Evolutionary conservation across 2,888 invertebrate species (phyloP).

Genomic region (Cyclophora albipunctata): DNA sequence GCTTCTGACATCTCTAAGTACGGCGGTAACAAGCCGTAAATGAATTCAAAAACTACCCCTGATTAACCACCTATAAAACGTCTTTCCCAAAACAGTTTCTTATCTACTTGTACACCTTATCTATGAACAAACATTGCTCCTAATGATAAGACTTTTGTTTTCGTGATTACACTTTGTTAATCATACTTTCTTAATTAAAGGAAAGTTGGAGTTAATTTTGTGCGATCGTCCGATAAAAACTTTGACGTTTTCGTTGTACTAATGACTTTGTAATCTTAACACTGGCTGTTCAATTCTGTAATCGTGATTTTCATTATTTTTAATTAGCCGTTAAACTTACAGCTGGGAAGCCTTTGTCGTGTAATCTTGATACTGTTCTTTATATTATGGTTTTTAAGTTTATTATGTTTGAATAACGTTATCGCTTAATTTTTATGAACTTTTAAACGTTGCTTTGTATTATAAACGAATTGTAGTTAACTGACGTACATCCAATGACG

Average conservation of each 20-base stretch:
- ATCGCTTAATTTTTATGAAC: too few relatives aligned
- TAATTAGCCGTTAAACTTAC: conserved; percentile 17
- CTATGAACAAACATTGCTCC: conserved; percentile 27
- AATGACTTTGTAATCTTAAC: conserved; percentile 51
- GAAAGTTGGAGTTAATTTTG: conserved; percentile 60
- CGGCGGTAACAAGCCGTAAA: too few relatives aligned
- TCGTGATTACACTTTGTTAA: conserved; percentile 71
- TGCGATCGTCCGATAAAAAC: conserved; percentile 59
- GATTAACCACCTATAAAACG: too few relatives aligned
- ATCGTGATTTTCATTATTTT: conserved; percentile 39
- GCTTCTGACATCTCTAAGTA: too few relatives aligned
- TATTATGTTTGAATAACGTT: too few relatives aligned
- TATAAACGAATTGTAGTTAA: too few relatives aligned
- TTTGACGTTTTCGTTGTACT: conserved; percentile 45
- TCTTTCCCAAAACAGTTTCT: too few relatives aligned
- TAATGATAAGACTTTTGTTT: conserved; percentile 70
- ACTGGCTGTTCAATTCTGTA: conserved; percentile 30
- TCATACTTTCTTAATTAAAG: conserved; percentile 73
- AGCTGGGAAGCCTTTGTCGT: conserved; percentile 11
- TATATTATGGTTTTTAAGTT: too few relatives aligned
- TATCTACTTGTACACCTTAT: not conserved
- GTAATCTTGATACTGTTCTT: not conserved
- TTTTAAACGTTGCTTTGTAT: too few relatives aligned
- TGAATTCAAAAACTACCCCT: too few relatives aligned
- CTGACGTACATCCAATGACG: too few relatives aligned